Evolutionary conservation across 2,113 vertebrate genomes (phyloP).

Genomic region (Takifugu flavidus): DNA sequence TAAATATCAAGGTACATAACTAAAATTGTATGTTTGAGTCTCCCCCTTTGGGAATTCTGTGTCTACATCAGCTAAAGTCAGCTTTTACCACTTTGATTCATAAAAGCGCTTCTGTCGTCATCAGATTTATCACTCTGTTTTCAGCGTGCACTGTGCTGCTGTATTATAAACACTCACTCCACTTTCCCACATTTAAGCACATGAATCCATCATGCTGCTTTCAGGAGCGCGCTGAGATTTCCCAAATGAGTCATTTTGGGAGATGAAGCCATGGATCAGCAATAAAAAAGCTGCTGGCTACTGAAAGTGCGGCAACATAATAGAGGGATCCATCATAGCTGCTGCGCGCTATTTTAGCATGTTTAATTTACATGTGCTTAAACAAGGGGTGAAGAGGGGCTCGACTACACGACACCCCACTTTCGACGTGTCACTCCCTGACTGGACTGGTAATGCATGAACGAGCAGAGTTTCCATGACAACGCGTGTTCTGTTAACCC

Average conservation of each 20-base stretch:
- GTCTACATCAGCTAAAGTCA: too few species aligned
- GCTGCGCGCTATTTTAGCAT: constrained; percentile 24
- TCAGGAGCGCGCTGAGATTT: constrained; percentile 11
- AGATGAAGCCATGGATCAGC: constrained; percentile 22
- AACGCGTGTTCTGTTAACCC: constrained; percentile 4
- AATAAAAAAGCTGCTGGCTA: background rate
- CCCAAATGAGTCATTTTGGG: constrained; percentile 22
- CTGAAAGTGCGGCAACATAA: background rate
- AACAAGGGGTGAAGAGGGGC: background rate
- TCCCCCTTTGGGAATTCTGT: too few species aligned
- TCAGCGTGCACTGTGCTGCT: too few species aligned
- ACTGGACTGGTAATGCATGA: constrained; percentile 7
- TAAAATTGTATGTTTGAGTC: too few species aligned
- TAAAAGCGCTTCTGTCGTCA: too few species aligned
- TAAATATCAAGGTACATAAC: too few species aligned
- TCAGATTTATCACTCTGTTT: too few species aligned
- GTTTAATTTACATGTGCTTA: too few species aligned
- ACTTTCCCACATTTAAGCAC: too few species aligned
- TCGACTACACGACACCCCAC: constrained; percentile 20
- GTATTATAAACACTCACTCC: too few species aligned
- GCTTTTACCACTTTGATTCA: background rate
- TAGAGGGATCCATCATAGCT: background rate
- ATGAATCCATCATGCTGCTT: constrained; percentile 13
- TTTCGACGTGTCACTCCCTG: constrained; percentile 9
- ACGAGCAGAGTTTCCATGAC: constrained; percentile 23